A percentile compares a stretch with the other conserved stretches of the same genome.
These are phyloP conservation scores for Polydrusus tereticollis DNA, from an alignment of 2,888 invertebrate species.

Conservation along the genomic window DNA sequence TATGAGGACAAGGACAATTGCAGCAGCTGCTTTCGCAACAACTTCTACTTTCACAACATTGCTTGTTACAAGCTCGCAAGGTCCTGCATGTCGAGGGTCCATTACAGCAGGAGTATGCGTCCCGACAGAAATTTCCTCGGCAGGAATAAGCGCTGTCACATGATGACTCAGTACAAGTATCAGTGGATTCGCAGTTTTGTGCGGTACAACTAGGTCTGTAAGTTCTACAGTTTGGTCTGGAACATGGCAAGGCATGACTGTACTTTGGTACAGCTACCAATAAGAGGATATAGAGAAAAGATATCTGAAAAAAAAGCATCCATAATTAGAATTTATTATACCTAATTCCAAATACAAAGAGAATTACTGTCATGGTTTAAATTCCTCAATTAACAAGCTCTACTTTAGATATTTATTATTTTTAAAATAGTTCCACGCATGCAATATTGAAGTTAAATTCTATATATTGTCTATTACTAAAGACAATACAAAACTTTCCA, in stretches of 20 bases:
- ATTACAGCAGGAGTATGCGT: neutral
- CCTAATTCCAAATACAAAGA: neutral
- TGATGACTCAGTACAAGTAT: neutral
- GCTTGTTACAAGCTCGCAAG: neutral
- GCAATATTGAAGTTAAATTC: too few species aligned
- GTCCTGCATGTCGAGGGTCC: neutral
- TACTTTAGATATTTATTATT: too few species aligned
- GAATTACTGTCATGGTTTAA: too few species aligned
- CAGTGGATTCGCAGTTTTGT: neutral
- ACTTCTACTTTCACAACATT: conserved; percentile 1
- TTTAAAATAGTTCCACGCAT: too few species aligned
- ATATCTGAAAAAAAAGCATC: neutral
- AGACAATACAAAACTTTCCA: too few species aligned
- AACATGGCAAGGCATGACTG: neutral
- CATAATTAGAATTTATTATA: neutral
- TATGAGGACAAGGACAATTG: neutral
- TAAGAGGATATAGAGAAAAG: neutral
- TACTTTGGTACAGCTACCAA: neutral
- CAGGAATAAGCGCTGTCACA: conserved; percentile 10
- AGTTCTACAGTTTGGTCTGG: neutral
- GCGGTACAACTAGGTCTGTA: neutral
- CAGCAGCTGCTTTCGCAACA: conserved; percentile 11
- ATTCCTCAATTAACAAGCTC: too few species aligned
- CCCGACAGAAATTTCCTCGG: neutral
- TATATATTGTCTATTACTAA: too few species aligned